A percentile compares a stretch with the other conserved stretches of the same genome.
Evolutionary conservation across 2,113 vertebrate genomes (phyloP).

Genomic region (Melospiza melodia): DNA sequence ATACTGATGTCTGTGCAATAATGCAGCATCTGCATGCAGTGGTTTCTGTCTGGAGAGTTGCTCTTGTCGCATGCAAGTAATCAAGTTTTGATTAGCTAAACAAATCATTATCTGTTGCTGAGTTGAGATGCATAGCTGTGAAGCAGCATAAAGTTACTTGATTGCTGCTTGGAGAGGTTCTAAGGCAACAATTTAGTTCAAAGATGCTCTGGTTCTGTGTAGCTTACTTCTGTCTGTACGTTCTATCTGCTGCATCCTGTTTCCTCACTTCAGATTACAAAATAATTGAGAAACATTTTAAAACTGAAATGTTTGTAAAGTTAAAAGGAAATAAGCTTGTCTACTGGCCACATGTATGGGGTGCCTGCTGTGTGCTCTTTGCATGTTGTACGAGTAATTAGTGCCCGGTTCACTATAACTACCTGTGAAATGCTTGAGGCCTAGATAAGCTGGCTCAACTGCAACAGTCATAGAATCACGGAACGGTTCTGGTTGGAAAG

Average conservation of each 20-base stretch:
- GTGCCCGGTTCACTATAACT: neutral
- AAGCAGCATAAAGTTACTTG: neutral
- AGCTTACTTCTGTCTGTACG: neutral
- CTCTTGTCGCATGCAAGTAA: neutral
- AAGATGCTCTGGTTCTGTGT: neutral
- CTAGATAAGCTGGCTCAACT: neutral
- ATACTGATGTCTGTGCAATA: neutral
- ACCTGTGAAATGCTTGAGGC: neutral
- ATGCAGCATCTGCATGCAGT: neutral
- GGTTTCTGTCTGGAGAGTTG: neutral
- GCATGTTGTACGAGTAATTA: neutral
- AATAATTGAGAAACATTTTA: neutral
- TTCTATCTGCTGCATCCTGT: neutral
- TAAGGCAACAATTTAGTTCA: neutral
- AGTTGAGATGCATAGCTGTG: neutral
- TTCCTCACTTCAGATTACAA: neutral
- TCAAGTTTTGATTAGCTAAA: neutral
- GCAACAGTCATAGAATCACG: neutral
- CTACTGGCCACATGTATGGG: fast-evolving
- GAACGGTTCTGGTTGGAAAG: neutral
- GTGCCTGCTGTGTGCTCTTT: neutral
- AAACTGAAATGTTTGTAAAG: neutral
- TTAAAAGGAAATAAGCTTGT: neutral
- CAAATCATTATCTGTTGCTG: neutral
- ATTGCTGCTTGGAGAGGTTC: neutral